phyloP scores from a whole-genome alignment of 2,113 vertebrate species.

The Cephalopholis sonnerati region DNA sequence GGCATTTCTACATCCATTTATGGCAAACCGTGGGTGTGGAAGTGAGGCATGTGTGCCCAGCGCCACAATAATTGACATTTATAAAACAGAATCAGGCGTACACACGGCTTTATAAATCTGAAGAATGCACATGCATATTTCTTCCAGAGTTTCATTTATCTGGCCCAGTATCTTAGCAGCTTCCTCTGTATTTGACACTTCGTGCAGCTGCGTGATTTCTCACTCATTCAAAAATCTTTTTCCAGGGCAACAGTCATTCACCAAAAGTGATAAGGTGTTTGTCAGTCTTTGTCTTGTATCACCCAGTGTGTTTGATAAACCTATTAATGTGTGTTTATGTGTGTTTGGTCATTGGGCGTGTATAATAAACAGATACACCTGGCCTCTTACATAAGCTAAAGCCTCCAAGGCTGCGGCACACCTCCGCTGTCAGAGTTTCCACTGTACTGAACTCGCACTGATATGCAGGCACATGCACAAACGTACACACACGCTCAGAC shows the following conservation, averaged over 20 bases:
- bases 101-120: too few species aligned
- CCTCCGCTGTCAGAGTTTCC: conserved; percentile 70
- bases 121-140: too few species aligned
- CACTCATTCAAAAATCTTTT: neutral
- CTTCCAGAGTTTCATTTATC: too few species aligned
- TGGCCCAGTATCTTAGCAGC: too few species aligned
- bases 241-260: conserved; percentile 2
- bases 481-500: conserved; percentile 24
- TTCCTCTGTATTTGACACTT: neutral
- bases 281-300: neutral
- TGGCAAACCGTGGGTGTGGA: too few species aligned
- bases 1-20: too few species aligned
- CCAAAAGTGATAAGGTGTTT: neutral
- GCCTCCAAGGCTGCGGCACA: conserved; percentile 54
- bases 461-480: conserved; percentile 47
- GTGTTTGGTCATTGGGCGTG: neutral
- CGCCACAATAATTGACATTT: too few species aligned
- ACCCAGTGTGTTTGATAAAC: neutral
- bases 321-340: neutral
- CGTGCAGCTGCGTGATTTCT: neutral
- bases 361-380: conserved; percentile 72
- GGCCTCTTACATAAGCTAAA: conserved; percentile 61
- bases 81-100: too few species aligned
- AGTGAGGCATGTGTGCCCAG: too few species aligned
- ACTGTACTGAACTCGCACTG: conserved; percentile 57